Evolutionary conservation across 2,888 invertebrate species (phyloP).

Genomic region (Taenaris catops): DNA sequence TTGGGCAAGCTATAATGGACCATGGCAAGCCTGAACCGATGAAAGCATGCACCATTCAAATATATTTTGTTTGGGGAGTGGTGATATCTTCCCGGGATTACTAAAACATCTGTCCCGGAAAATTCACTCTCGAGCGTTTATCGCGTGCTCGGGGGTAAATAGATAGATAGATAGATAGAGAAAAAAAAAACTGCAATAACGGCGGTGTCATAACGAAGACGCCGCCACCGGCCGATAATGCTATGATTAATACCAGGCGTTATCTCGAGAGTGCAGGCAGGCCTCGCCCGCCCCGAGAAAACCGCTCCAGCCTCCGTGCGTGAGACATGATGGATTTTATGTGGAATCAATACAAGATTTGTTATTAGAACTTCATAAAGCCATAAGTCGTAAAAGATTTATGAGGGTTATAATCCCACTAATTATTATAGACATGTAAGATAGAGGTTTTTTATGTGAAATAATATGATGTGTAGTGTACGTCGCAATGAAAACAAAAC

Average conservation of each 20-base stretch:
- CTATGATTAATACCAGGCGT: constrained; percentile 78
- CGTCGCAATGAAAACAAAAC: too few relatives aligned
- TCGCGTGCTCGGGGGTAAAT: constrained; percentile 67
- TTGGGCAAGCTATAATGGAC: too few relatives aligned
- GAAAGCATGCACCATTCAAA: constrained; percentile 35
- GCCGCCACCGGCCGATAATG: constrained; percentile 72
- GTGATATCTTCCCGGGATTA: constrained; percentile 44
- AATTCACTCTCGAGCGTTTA: constrained; percentile 72
- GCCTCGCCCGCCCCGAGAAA: constrained; percentile 37
- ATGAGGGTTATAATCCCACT: too few relatives aligned
- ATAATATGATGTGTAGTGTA: too few relatives aligned
- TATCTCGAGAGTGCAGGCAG: constrained; percentile 76
- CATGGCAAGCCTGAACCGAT: too few relatives aligned
- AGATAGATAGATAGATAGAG: too few relatives aligned
- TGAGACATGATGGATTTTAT: constrained; percentile 27
- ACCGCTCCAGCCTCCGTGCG: constrained; percentile 19
- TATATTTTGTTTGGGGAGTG: constrained; percentile 57
- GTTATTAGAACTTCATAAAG: too few relatives aligned
- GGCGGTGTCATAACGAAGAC: constrained; percentile 77
- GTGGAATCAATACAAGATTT: constrained; percentile 3
- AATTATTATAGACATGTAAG: too few relatives aligned
- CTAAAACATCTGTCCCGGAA: constrained; percentile 78
- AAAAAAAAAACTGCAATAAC: constrained; percentile 79
- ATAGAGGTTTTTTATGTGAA: too few relatives aligned
- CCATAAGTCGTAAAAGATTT: too few relatives aligned